Percentiles rank a stretch among this genome's conserved stretches.
phyloP scores from a whole-genome alignment of 2,113 vertebrate genomes.

The Megaleporinus macrocephalus region DNA sequence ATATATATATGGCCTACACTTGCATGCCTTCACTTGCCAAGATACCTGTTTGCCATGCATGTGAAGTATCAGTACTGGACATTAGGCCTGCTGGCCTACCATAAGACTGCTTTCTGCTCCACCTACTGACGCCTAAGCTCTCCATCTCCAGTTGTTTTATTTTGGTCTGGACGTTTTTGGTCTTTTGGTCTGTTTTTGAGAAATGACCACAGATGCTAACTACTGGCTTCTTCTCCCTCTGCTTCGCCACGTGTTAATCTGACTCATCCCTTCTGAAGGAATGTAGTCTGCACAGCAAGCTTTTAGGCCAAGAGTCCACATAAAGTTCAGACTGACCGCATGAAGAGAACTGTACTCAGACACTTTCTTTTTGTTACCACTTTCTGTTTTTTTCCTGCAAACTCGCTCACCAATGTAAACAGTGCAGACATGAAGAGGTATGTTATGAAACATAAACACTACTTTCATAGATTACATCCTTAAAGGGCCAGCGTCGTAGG shows the following conservation, averaged over 20 bases:
- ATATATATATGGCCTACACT: too few relatives aligned
- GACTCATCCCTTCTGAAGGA: slow-evolving; percentile 4
- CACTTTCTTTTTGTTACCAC: slow-evolving; percentile 21
- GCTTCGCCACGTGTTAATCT: slow-evolving; percentile 16
- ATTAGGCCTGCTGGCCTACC: not conserved
- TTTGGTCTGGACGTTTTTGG: slow-evolving; percentile 4
- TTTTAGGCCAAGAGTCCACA: slow-evolving; percentile 5
- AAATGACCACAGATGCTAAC: slow-evolving; percentile 25
- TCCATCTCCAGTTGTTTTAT: slow-evolving; percentile 4
- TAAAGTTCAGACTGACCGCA: slow-evolving; percentile 28
- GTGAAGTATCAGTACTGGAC: not conserved
- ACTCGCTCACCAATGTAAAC: slow-evolving; percentile 44
- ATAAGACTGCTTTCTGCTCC: not conserved
- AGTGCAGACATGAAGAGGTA: slow-evolving; percentile 64
- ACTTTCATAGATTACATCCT: not conserved
- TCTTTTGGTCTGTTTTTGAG: slow-evolving; percentile 20
- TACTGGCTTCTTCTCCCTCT: slow-evolving; percentile 18
- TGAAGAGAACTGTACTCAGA: slow-evolving; percentile 4
- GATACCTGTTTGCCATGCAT: too few relatives aligned
- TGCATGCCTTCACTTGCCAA: too few relatives aligned
- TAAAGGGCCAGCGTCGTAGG: too few relatives aligned
- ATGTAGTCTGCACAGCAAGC: slow-evolving; percentile 13
- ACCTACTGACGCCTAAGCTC: not conserved
- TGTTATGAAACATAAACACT: slow-evolving; percentile 34
- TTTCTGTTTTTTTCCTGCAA: slow-evolving; percentile 29